phyloP scores from a whole-genome alignment of 2,797 vertebrate genomes.

The Emys orbicularis region DNA sequence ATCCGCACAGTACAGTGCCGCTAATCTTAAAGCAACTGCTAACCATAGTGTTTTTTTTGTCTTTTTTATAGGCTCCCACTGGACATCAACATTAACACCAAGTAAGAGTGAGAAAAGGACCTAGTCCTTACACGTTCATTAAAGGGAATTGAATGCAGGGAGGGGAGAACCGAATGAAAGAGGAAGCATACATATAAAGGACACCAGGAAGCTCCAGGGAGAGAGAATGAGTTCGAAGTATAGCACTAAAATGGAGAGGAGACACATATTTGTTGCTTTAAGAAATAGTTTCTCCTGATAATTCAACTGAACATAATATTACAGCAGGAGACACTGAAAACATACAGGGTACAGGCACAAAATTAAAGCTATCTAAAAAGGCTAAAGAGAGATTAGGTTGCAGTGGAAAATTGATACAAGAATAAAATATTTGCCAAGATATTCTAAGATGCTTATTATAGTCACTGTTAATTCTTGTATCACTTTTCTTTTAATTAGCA shows the following conservation, averaged over 20 bases:
- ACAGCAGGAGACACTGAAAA: background rate
- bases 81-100: background rate
- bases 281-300: background rate
- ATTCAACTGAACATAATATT: background rate
- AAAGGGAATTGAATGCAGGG: background rate
- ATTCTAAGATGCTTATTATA: background rate
- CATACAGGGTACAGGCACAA: background rate
- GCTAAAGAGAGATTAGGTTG: background rate
- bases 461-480: background rate
- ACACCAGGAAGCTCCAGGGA: background rate
- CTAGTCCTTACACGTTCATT: background rate
- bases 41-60: background rate
- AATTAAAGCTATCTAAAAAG: background rate
- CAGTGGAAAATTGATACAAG: conserved; percentile 15
- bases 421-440: background rate
- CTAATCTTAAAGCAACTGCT: background rate
- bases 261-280: background rate
- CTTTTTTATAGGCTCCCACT: background rate
- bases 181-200: background rate
- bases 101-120: conserved; percentile 28
- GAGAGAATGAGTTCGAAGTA: background rate
- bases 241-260: background rate
- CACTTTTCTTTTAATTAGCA: background rate
- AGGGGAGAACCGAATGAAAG: background rate
- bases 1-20: no score